Percentiles rank a stretch among this genome's conserved stretches.
phyloP scores from a whole-genome alignment of 1,140 invertebrate genomes.

The Drosophila setifemur region DNA sequence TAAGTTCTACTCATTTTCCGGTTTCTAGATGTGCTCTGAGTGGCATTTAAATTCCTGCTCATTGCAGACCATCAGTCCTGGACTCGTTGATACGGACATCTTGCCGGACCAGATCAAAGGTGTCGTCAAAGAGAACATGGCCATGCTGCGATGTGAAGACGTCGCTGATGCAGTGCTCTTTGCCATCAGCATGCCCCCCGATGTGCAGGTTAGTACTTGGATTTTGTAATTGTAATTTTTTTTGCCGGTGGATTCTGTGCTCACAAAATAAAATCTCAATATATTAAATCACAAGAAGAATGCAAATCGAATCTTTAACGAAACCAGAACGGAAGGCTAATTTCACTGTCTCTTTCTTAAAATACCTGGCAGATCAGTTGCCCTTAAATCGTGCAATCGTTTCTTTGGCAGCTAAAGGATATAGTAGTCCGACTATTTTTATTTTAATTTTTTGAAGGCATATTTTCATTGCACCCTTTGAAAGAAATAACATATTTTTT shows the following conservation, averaged over 20 bases:
- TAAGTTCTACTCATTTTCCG: slow-evolving; percentile 73
- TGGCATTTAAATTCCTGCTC: background rate
- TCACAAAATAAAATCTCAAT: too few relatives aligned
- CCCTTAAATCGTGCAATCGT: background rate
- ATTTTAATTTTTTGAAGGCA: too few relatives aligned
- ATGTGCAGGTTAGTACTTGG: slow-evolving; percentile 84
- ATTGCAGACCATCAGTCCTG: slow-evolving; percentile 85
- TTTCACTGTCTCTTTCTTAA: too few relatives aligned
- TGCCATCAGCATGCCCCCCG: slow-evolving; percentile 84
- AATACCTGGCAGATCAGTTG: too few relatives aligned
- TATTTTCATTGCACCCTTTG: too few relatives aligned
- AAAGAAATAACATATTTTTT: background rate
- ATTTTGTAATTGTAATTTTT: too few relatives aligned
- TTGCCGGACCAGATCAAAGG: slow-evolving; percentile 53
- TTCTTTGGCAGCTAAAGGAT: background rate
- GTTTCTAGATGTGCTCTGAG: background rate
- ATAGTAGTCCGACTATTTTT: background rate
- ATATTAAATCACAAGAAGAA: too few relatives aligned
- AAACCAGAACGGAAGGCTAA: too few relatives aligned
- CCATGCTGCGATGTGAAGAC: slow-evolving; percentile 82
- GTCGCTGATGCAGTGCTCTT: slow-evolving; percentile 85
- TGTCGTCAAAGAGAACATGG: slow-evolving; percentile 52
- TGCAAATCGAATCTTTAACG: too few relatives aligned
- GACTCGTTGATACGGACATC: slow-evolving; percentile 85
- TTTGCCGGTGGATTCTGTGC: too few relatives aligned